These are phyloP conservation scores for Nomada ruficornis DNA, from an alignment of 2,888 invertebrate species.

Conservation along the genomic window DNA sequence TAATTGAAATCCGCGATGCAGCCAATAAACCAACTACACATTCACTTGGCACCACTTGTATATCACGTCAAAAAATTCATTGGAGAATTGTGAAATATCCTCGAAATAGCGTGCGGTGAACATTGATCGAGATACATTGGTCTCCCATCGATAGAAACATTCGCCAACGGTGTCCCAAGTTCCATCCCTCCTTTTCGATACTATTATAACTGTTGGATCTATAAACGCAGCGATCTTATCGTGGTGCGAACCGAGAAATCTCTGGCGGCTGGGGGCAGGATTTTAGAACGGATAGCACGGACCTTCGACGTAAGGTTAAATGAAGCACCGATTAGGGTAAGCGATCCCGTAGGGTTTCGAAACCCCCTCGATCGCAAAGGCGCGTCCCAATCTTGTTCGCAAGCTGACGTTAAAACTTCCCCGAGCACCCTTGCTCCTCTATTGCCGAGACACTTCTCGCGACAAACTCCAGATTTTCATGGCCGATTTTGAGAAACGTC, in stretches of 20 bases:
- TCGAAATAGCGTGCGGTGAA: background rate
- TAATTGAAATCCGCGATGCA: background rate
- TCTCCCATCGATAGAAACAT: background rate
- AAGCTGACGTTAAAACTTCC: slow-evolving; percentile 73
- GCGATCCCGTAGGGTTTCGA: slow-evolving; percentile 69
- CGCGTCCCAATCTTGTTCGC: slow-evolving; percentile 70
- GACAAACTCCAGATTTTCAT: slow-evolving; percentile 40
- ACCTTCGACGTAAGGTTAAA: slow-evolving; percentile 58
- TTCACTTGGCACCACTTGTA: background rate
- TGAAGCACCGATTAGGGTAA: slow-evolving; percentile 74
- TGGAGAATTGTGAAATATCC: slow-evolving; percentile 37
- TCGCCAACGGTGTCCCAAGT: slow-evolving; percentile 1
- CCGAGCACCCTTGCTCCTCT: slow-evolving; percentile 38
- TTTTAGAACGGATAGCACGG: slow-evolving; percentile 22
- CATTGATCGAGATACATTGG: slow-evolving; percentile 25
- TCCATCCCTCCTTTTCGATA: slow-evolving; percentile 4
- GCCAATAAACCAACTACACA: slow-evolving; percentile 6
- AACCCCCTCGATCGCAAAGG: slow-evolving; percentile 12
- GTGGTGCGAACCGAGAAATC: slow-evolving; percentile 64
- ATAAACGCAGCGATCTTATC: slow-evolving; percentile 47
- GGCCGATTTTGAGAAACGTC: background rate
- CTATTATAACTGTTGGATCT: slow-evolving; percentile 11
- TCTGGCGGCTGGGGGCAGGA: slow-evolving; percentile 30
- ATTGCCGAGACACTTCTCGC: slow-evolving; percentile 39
- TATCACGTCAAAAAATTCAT: slow-evolving; percentile 10